These are phyloP conservation scores for Sinohyriopsis cumingii DNA, from an alignment of 2,888 invertebrate species.

Conservation along the genomic window DNA sequence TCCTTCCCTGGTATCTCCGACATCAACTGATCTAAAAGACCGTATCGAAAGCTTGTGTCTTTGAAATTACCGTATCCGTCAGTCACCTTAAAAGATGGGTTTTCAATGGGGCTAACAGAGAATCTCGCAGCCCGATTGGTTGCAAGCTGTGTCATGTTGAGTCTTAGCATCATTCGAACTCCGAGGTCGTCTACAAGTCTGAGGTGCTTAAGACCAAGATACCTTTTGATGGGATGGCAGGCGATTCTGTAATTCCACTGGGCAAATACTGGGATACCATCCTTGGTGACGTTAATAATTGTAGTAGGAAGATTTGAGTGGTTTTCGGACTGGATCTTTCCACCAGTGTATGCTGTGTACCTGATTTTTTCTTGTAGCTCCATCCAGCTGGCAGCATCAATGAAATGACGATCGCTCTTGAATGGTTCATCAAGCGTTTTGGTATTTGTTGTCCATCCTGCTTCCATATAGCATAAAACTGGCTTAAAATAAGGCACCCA, in stretches of 20 bases:
- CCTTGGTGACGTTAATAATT: conserved; percentile 20
- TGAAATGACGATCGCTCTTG: conserved; percentile 58
- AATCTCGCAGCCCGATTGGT: conserved; percentile 32
- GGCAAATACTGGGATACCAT: conserved; percentile 36
- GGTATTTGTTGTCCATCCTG: conserved; percentile 56
- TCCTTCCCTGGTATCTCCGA: conserved; percentile 52
- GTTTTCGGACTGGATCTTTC: conserved; percentile 52
- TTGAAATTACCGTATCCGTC: conserved; percentile 11
- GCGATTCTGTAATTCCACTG: conserved; percentile 54
- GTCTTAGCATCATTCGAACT: conserved; percentile 26
- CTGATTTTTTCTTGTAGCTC: conserved; percentile 59
- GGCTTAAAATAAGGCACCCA: conserved; percentile 61
- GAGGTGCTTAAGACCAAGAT: conserved; percentile 38
- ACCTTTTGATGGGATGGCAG: conserved; percentile 42
- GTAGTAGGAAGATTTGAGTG: conserved; percentile 60
- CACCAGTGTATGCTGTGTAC: conserved; percentile 53
- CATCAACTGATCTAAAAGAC: conserved; percentile 48
- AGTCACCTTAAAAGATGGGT: no score
- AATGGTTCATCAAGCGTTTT: conserved; percentile 58
- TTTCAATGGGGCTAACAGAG: conserved; percentile 11
- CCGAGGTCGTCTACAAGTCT: conserved; percentile 53
- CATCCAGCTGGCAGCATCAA: conserved; percentile 54
- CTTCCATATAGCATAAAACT: conserved; percentile 60
- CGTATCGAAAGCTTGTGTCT: conserved; percentile 10
- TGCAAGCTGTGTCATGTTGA: conserved; percentile 17